These are phyloP conservation scores for Apis dorsata DNA, from an alignment of 1,140 invertebrate genomes.

Conservation along the genomic window DNA sequence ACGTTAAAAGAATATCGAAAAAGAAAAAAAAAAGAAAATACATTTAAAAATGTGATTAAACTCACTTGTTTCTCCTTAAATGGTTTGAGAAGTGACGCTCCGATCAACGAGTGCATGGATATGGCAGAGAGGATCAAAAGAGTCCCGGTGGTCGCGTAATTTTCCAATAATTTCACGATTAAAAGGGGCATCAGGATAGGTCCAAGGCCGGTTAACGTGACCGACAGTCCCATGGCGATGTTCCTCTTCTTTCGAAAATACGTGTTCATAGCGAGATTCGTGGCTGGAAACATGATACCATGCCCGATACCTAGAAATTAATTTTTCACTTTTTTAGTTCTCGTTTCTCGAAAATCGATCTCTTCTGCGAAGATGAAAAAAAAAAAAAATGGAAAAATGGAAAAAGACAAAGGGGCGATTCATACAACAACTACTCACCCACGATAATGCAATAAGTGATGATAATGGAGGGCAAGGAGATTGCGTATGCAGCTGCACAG, in stretches of 20 bases:
- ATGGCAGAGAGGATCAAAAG: constrained; percentile 83
- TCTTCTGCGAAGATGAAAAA: background rate
- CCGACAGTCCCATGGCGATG: constrained; percentile 85
- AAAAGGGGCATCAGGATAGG: constrained; percentile 88
- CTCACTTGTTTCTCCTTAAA: constrained; percentile 73
- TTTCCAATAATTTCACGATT: constrained; percentile 71
- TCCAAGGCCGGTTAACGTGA: constrained; percentile 86
- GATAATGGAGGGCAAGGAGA: constrained; percentile 80
- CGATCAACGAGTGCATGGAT: constrained; percentile 83
- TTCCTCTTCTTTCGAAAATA: constrained; percentile 86
- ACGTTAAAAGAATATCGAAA: too few species aligned
- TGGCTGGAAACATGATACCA: constrained; percentile 57
- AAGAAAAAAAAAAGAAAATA: too few species aligned
- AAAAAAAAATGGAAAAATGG: background rate
- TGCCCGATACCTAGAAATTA: constrained; percentile 52
- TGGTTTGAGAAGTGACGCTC: constrained; percentile 83
- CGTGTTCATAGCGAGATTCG: constrained; percentile 84
- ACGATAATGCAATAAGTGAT: constrained; percentile 83
- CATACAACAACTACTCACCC: constrained; percentile 79
- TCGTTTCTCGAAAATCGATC: too few species aligned
- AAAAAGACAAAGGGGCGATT: too few species aligned
- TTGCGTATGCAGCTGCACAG: constrained; percentile 78
- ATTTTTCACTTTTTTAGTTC: background rate
- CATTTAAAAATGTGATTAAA: constrained; percentile 13
- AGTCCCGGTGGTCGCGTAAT: constrained; percentile 78